A percentile compares a stretch with the other conserved stretches of the same genome.
These are phyloP conservation scores for Pachycephala philippinensis DNA, from an alignment of 2,113 vertebrate species.

Conservation along the genomic window DNA sequence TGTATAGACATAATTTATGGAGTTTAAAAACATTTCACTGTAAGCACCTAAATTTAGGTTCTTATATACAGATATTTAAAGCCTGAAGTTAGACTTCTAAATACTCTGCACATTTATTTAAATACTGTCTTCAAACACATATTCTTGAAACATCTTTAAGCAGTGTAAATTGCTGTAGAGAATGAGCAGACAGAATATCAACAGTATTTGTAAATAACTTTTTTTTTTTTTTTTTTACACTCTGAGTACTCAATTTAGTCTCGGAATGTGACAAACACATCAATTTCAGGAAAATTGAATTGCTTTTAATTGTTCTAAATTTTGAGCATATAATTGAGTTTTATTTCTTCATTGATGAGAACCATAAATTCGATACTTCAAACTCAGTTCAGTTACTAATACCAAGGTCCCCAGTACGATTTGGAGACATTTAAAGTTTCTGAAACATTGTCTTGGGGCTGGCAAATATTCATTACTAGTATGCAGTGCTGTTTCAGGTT, in stretches of 20 bases:
- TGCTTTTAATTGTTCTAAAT: neutral
- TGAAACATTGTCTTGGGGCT: neutral
- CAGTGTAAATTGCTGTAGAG: neutral
- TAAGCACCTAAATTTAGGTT: neutral
- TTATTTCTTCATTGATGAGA: neutral
- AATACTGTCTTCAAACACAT: neutral
- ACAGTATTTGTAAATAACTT: neutral
- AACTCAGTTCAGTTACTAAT: neutral
- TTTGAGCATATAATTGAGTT: neutral
- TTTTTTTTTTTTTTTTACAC: neutral
- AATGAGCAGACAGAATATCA: neutral
- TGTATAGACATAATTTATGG: neutral
- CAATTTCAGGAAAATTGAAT: neutral
- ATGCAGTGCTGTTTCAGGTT: neutral
- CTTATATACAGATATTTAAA: neutral
- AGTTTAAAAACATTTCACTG: neutral
- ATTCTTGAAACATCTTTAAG: neutral
- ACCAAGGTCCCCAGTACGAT: neutral
- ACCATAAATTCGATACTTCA: neutral
- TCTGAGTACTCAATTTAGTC: neutral
- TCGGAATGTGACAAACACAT: neutral
- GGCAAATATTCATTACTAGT: neutral
- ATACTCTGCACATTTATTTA: accelerated
- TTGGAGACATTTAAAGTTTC: neutral
- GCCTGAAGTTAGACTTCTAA: neutral